Conservation (phyloP, 2,888 invertebrate genomes). For the Drosophila meridiana region DNA sequence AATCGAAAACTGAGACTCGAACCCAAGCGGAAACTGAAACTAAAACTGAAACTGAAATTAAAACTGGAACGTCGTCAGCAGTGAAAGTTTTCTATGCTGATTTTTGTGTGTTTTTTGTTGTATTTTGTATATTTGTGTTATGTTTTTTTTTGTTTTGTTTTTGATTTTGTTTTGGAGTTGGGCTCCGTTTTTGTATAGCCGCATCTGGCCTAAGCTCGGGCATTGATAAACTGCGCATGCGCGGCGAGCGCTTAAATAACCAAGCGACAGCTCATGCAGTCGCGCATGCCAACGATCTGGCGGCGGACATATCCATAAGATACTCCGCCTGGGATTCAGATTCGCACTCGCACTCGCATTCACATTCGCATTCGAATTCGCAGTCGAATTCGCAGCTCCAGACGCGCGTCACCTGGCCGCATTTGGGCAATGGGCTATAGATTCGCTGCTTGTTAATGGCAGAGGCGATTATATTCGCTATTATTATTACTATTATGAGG, state of each 20-base stretch:
- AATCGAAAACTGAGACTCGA: slow-evolving; percentile 17
- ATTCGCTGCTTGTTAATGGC: slow-evolving; percentile 34
- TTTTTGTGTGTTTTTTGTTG: slow-evolving; percentile 26
- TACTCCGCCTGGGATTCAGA: slow-evolving; percentile 25
- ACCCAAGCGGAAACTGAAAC: slow-evolving; percentile 23
- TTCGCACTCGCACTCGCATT: slow-evolving; percentile 7
- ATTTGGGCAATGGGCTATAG: slow-evolving; percentile 40
- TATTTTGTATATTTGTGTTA: not conserved
- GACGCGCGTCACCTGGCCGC: slow-evolving; percentile 56
- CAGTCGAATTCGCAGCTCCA: slow-evolving; percentile 9
- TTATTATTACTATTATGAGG: slow-evolving; percentile 3
- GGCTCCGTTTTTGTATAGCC: not conserved
- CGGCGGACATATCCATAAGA: slow-evolving; percentile 49
- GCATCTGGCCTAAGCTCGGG: slow-evolving; percentile 22
- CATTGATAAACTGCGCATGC: slow-evolving; percentile 71
- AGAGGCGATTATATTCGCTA: slow-evolving; percentile 17
- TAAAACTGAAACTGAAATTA: slow-evolving; percentile 39
- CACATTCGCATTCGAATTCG: slow-evolving; percentile 1
- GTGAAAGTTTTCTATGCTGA: slow-evolving; percentile 77
- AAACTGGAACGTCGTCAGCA: slow-evolving; percentile 52
- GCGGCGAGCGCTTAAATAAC: slow-evolving; percentile 68
- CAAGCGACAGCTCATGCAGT: slow-evolving; percentile 52
- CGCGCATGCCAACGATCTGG: slow-evolving; percentile 63
- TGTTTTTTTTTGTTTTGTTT: not conserved
- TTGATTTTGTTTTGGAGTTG: slow-evolving; percentile 4